Percentiles rank a stretch among this genome's conserved stretches.
These are phyloP conservation scores for Nysson spinosus DNA, from an alignment of 2,888 invertebrate genomes.

Conservation along the genomic window DNA sequence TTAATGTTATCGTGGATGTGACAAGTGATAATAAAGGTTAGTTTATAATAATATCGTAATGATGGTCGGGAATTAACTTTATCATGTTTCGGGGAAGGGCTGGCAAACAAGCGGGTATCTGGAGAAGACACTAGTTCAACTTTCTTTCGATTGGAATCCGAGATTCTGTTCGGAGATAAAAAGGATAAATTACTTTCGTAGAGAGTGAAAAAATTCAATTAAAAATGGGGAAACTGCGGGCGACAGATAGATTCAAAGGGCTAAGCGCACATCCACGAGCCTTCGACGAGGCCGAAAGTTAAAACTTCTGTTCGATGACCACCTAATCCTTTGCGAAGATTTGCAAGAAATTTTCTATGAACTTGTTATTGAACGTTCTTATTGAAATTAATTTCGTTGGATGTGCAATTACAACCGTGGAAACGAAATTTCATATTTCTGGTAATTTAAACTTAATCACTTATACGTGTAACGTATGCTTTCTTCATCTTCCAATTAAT, in stretches of 20 bases:
- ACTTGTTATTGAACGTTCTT: conserved; percentile 24
- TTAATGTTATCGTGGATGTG: too few species aligned
- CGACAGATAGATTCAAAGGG: conserved; percentile 63
- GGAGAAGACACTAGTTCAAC: conserved; percentile 63
- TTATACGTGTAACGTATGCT: too few species aligned
- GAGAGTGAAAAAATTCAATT: conserved; percentile 63
- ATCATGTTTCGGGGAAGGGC: conserved; percentile 54
- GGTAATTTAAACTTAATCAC: too few species aligned
- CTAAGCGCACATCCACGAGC: conserved; percentile 47
- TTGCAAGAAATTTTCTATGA: conserved; percentile 45
- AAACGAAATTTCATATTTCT: too few species aligned
- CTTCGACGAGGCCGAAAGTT: conserved; percentile 36
- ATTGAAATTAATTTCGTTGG: conserved; percentile 6
- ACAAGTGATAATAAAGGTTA: not conserved
- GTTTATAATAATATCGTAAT: conserved; percentile 24
- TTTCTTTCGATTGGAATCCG: conserved; percentile 65
- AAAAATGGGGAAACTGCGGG: conserved; percentile 62
- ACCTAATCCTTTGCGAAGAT: conserved; percentile 23
- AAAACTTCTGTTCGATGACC: conserved; percentile 24
- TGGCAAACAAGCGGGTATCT: conserved; percentile 55
- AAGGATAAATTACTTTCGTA: conserved; percentile 65
- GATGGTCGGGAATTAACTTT: conserved; percentile 39
- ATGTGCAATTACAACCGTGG: too few species aligned
- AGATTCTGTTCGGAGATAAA: conserved; percentile 64
- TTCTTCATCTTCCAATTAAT: too few species aligned